Base-by-base conservation (phyloP, 2,113 vertebrate species). In the Rhombomys opimus region DNA sequence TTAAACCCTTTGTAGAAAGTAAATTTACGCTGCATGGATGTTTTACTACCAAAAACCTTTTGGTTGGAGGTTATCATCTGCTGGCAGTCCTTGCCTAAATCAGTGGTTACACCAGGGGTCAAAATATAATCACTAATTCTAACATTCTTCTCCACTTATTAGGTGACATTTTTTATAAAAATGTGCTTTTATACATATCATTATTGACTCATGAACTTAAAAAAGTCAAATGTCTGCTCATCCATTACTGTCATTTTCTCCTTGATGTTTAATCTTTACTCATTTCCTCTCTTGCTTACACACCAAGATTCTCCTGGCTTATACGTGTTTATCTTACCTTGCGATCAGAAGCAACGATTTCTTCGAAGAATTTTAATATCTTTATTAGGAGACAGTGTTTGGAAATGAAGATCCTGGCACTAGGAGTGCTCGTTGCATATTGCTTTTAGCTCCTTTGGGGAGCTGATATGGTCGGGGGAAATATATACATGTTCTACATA, bases 221-320 rank as follows among this genome's bases (percentile, higher is more conserved):
- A 96, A 95, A 78, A 84, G 52, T 88, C 80, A 73, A 96, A 1
- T 92, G 59, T 30, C 81, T 96, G 95, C 77, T 95, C 92, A 95
- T 89, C 65, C 76, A 92, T 97, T 96, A 92, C 70, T 96, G 89
- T 97, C 91, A 75, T 95, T 94, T 95, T 92, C 86, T 89, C 87
- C 86, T 96, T 96, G 30, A 95, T 88, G 94, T 93, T 92, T 77
- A 90, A 95, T 96, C 82, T 96, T 89, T 82, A 95, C 95, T 77
- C 57, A 61, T 85, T 95, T 92, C 59, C 77, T 97, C 96, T 95
- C 68, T 95, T 81, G 50, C 27, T 93, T 82, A 77, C 59, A 89
- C 14, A 73, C 38, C 5, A 76, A 88, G 25, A 88, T n/a, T 92
- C 73, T 46, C n/a, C 46, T 35, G 90, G 80, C 38, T 95, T 87